Evolutionary conservation across 2,113 vertebrate species (phyloP), one percentile per base, ranked within the genome.

Genomic region (Phocoena sinus): DNA sequence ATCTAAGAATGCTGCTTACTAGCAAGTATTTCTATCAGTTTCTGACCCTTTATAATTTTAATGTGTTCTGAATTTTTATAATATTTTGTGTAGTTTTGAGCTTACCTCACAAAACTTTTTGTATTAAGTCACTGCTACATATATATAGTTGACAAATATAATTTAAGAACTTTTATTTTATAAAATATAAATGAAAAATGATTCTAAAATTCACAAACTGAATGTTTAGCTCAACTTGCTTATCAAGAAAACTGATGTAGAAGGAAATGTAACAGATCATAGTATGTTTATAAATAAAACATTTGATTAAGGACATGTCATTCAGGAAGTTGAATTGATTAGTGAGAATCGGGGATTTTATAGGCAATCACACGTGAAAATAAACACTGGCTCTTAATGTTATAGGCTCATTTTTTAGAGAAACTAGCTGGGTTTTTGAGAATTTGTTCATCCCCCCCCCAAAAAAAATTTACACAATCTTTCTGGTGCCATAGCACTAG

Each of bases 271-370:
- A 87, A 85, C 56, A 76, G n/a, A 86, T 65, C 47, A 17, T 38
- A 68, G 14, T 79, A 76, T 91, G 50, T 90, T 88, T 91, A 68
- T 92, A 90, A 95, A 89, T 81, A 92, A 92, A 93, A 41, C 41
- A 62, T 58, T 92, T 68, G 74, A 84, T 73, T 82, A 92, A 93
- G 18, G 36, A 62, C 50, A 76, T 65, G 31, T 88, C 26, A 80
- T 36, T 80, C 21, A 77, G n/a, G 25, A 82, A 67, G 53, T 79
- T 93, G 44, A 65, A 82, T 56, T 85, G 56, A 60, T 90, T 87
- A 81, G 13, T 77, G n/a, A 95, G 38, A 96, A 63, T 31, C 8
- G 18, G n/a, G 47, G 1, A 63, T 56, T 67, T 94, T 94, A 76
- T 65, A 15, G 84, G 9, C 70, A 71, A 12, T 95, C 65, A 79